These are phyloP conservation scores for Varroa destructor DNA, from an alignment of 1,140 invertebrate genomes.

Conservation along the genomic window DNA sequence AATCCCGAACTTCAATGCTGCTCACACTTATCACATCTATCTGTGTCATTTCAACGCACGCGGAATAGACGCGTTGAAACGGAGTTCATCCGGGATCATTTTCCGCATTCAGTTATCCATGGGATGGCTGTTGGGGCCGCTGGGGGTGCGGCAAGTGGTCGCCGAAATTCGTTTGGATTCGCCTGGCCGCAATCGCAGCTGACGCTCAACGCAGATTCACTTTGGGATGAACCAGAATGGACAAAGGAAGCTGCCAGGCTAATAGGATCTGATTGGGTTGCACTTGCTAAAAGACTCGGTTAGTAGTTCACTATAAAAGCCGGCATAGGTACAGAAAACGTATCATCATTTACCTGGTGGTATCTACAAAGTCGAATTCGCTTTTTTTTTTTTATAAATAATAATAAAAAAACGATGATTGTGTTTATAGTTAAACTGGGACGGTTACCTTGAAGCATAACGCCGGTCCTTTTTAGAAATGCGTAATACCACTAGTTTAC, in stretches of 20 bases:
- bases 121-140: conserved; percentile 29
- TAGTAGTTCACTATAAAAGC: conserved; percentile 2
- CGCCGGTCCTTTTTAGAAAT: too few relatives aligned
- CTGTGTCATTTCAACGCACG: too few relatives aligned
- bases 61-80: conserved; percentile 40
- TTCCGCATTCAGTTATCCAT: conserved; percentile 37
- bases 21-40: too few relatives aligned
- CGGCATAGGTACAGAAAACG: not conserved
- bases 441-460: too few relatives aligned
- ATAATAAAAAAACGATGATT: too few relatives aligned
- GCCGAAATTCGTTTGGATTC: conserved; percentile 6
- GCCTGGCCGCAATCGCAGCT: conserved; percentile 9
- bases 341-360: not conserved
- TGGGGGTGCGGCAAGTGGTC: not conserved
- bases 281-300: conserved; percentile 41
- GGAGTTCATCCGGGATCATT: conserved; percentile 40
- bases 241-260: conserved; percentile 42
- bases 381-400: not conserved
- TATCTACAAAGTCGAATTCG: conserved; percentile 10
- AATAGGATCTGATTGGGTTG: conserved; percentile 42
- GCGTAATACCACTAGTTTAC: too few relatives aligned
- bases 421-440: too few relatives aligned
- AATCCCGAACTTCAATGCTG: too few relatives aligned
- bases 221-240: conserved; percentile 36
- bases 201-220: conserved; percentile 28